Percentiles rank a stretch among this genome's conserved stretches.
These are phyloP conservation scores for Philonicus albiceps DNA, from an alignment of 2,888 invertebrate genomes.

Conservation along the genomic window DNA sequence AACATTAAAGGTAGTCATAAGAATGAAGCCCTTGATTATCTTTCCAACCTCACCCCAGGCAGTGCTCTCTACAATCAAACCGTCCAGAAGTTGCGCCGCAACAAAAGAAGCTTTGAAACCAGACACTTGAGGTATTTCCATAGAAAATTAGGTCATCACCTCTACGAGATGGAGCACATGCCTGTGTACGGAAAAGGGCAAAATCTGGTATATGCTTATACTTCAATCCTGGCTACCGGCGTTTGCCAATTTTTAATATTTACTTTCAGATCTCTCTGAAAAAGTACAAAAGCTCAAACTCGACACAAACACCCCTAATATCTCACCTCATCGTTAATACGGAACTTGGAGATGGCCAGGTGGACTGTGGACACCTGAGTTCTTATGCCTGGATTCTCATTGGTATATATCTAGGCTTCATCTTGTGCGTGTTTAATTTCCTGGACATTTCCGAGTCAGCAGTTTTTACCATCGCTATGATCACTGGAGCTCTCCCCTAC, in stretches of 20 bases:
- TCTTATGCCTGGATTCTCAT: conserved; percentile 66
- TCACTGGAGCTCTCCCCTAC: conserved; percentile 66
- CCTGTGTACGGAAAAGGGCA: conserved; percentile 16
- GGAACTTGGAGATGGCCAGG: conserved; percentile 49
- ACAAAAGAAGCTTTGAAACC: conserved; percentile 46
- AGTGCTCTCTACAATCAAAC: conserved; percentile 51
- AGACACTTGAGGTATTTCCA: conserved; percentile 48
- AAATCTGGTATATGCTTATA: conserved; percentile 19
- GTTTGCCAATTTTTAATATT: not conserved
- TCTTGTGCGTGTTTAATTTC: conserved; percentile 65
- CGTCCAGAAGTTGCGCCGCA: conserved; percentile 50
- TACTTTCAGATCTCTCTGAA: conserved; percentile 37
- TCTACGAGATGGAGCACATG: conserved; percentile 42
- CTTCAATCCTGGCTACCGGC: not conserved
- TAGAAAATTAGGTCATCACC: conserved; percentile 46
- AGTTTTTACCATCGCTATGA: conserved; percentile 67
- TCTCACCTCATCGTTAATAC: conserved; percentile 50
- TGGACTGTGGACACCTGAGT: conserved; percentile 52
- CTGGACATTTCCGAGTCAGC: conserved; percentile 67
- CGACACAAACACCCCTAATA: conserved; percentile 51
- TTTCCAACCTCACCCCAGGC: conserved; percentile 52
- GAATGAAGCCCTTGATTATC: conserved; percentile 50
- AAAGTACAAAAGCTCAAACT: conserved; percentile 51
- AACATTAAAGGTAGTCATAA: conserved; percentile 43
- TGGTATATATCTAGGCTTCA: conserved; percentile 64